Evolutionary conservation across 1,140 invertebrate species (phyloP), one percentile per base, ranked within the genome.

Genomic region (Mycetomoellerius zeteki): DNA sequence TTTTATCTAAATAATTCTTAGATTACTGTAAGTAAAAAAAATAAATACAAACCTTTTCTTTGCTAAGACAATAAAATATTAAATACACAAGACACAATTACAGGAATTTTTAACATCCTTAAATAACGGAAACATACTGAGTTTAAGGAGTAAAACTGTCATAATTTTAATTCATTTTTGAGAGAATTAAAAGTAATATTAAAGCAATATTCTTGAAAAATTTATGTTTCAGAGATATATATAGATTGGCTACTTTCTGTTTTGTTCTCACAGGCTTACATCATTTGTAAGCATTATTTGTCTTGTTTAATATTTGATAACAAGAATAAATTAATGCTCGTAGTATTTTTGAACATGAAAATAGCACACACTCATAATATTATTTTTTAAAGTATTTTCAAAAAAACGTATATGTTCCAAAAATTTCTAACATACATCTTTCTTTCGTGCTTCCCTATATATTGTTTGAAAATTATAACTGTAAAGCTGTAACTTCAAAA

Each of bases 1-100:
- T 33, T 12, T 27, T 3, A 50, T 65, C 14, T 37, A 67, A 75
- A 56, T 54, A 37, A 80, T 64, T 62, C 10, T 67, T 37, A 27
- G 2, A 69, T 24, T 16, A 56, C 21, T 54, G 19, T 56, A n/a
- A 33, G n/a, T 14, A n/a, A n/a, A n/a, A n/a, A n/a, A n/a, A 0
- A 47, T 67, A 30, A 27, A 33, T 54, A 5, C 12, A 69, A 30
- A 52, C 12, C 1, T 71, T 50, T 12, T 30, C 19, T 43, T 72
- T 30, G 0, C 16, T 0, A 72, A 52, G 21, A 4, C 1, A 71
- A 67, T 47, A 10, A 69, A 24, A 1, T 47, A 37, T 12, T 16
- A 19, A 19, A 24, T 19, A 2, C n/a, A 5, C 21, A 67, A 6
- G 5, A 72, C n/a, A 30, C 30, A 33, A 64, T 64, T 64, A 7